Base-by-base conservation (phyloP, 2,797 vertebrate genomes). In the Allobates femoralis region DNA sequence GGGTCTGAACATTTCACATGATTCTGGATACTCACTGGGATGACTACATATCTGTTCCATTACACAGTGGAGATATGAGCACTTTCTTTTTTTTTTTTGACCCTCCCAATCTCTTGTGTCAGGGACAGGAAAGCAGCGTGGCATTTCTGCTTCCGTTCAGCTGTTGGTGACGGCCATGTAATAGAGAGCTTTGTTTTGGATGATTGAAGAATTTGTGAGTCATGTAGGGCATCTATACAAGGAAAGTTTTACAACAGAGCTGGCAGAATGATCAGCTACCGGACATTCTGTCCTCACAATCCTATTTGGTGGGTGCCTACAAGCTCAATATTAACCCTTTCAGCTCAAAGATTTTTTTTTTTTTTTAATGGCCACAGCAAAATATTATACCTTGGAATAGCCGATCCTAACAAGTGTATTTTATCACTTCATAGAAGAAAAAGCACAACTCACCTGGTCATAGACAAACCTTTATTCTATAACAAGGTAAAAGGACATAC, bases 191-290 rank as follows among this genome's bases (percentile, higher is more conserved):
- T 83, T 87, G 62, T 87, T 64, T 58, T 56, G 85, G 80, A 67
- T 41, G 34, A 83, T 41, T 32, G 32, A 69, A 87, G 74, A 87
- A 78, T 82, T 30, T 87, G 32, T 83, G 62, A 87, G 73, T 83
- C 79, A 87, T 67, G 51, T 37, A 64, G 21, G 15, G 30, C 34
- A 86, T 30, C 62, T 86, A 58, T 26, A 32, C 55, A 73, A 74
- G 69, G 85, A 86, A 81, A 69, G 14, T 26, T 46, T 79, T 62
- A 79, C 37, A 79, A 50, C 23, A 18, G 60, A 62, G 28, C 5
- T 56, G 34, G 32, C 58, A 41, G 56, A 15, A 26, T 4, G n/a
- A 1, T 34, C 12, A 28, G 21, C n/a, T 7, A n/a, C 46, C 11
- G 26, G 19, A 53, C 62, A 53, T 67, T 67, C 26, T 81, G 28